Evolutionary conservation across 1,140 invertebrate genomes (phyloP).

Genomic region (Centruroides sculpturatus): DNA sequence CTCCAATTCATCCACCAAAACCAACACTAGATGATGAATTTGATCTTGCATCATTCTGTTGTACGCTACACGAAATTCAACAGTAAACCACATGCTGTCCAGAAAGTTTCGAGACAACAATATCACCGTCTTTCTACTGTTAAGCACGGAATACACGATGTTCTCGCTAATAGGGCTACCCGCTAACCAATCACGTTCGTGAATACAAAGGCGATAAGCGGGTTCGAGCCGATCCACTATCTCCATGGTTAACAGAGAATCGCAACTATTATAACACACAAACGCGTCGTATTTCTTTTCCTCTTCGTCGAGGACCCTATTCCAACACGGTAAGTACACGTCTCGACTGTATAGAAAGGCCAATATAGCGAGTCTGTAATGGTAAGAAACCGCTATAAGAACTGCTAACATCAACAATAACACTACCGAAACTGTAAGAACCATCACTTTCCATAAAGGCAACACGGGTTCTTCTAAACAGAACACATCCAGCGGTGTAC

Average conservation of each 20-base stretch:
- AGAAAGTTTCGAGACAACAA: conserved; percentile 44
- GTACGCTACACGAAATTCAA: too few species aligned
- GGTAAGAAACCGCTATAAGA: too few species aligned
- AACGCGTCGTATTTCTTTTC: conserved; percentile 70
- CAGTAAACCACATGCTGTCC: too few species aligned
- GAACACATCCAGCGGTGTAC: too few species aligned
- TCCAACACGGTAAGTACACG: too few species aligned
- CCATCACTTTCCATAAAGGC: too few species aligned
- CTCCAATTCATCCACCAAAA: conserved; percentile 42
- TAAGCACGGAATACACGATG: conserved; percentile 74
- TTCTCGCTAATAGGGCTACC: conserved; percentile 62
- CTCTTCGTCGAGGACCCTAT: conserved; percentile 32
- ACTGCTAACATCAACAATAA: too few species aligned
- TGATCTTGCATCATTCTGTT: conserved; percentile 44
- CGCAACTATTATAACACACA: conserved; percentile 62
- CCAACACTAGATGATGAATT: conserved; percentile 70
- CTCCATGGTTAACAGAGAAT: conserved; percentile 47
- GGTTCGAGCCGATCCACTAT: conserved; percentile 47
- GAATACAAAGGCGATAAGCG: conserved; percentile 58
- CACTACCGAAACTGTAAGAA: too few species aligned
- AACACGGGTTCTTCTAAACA: too few species aligned
- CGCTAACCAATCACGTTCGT: conserved; percentile 80
- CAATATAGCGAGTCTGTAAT: too few species aligned
- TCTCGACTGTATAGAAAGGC: too few species aligned
- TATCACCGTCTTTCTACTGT: conserved; percentile 72